Base-by-base conservation (phyloP, 2,797 vertebrate genomes). In the Arnoldichthys spilopterus region DNA sequence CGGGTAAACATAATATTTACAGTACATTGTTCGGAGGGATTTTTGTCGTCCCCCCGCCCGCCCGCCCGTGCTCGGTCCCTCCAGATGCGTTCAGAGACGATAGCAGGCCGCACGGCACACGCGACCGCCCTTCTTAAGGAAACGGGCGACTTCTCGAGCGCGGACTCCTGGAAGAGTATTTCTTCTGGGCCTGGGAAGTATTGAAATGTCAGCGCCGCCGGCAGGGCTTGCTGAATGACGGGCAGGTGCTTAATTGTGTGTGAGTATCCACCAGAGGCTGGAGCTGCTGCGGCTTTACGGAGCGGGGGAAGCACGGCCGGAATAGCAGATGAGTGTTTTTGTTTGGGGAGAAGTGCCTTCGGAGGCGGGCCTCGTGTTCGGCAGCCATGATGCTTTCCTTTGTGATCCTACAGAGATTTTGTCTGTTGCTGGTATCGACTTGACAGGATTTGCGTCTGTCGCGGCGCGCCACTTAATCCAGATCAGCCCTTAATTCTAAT, bases 401-500 rank as follows among this genome's bases (percentile, higher is more conserved):
- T 74, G 76, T 81, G 82, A 85, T 80, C 81, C 80, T 83, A 24
- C 77, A n/a, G 81, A 85, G 86, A 82, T 84, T 37, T 63, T 34
- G 85, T 81, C 76, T 76, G 51, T 76, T 77, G 85, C 86, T 86
- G 77, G 63, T 45, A 82, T 69, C 83, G 77, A 63, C 61, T 87
- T 86, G 70, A 67, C 74, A 76, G 40, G 63, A 85, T 80, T 85
- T 79, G 80, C 85, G 47, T 87, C 59, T 78, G 81, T 87, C 81
- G 20, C 58, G 78, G 66, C 78, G 49, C 15, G 72, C 71, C 24
- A 68, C 84, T 89, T 86, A 87, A 90, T 76, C 84, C 80, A 87
- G 66, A 85, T 81, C 70, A 82, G 85, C 71, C 54, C 86, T 84
- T 89, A 84, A 89, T 88, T 84, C 83, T 82, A 88, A 88, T 90